Base-by-base conservation (phyloP, 2,797 vertebrate genomes). In the Enteromius thamalakanensis region DNA sequence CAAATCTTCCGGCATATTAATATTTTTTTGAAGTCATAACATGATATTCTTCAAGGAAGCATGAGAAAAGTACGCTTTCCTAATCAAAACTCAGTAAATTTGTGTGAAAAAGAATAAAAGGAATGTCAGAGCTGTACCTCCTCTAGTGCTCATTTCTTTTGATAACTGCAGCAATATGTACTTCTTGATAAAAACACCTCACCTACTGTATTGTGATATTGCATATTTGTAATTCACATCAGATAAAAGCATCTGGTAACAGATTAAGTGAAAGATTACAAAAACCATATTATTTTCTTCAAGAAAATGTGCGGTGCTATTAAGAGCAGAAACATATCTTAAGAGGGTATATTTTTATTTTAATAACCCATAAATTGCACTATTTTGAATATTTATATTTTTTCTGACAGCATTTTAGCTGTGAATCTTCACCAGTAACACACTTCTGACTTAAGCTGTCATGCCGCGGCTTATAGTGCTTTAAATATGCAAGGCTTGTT, bases 401-500 rank as follows among this genome's bases (percentile, higher is more conserved):
- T 75, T 29, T 11, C 19, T 74, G 26, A 64, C 42, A 49, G 19
- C 26, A 45, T 45, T 45, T 37, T 34, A 26, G 12, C 47, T 26
- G n/a, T 6, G 11, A 42, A 58, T 75, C 42, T 40, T 82, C 47
- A 45, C 47, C 5, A n/a, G 47, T 51, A 51, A 65, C 34, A 42
- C 60, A 55, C 34, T 67, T 68, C 47, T 82, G 80, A 47, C 23
- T 76, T 42, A 14, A 29, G 47, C 70, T 51, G 42, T 67, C 45
- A 40, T 10, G 60, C 1, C 11, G 1, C 45, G 42, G 47, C 47
- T 82, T 67, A 42, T 71, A 42, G n/a, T 6, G 6, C 49, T 60
- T 70, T 76, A 69, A 70, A 77, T 45, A 49, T 58, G 51, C 15
- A 62, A 62, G 51, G 55, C 49, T 17, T 65, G 53, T 65, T 69